These are phyloP conservation scores for Zoanthus solanderi DNA, from an alignment of 92 coral and sea anemone genomes.

Conservation along the genomic window DNA sequence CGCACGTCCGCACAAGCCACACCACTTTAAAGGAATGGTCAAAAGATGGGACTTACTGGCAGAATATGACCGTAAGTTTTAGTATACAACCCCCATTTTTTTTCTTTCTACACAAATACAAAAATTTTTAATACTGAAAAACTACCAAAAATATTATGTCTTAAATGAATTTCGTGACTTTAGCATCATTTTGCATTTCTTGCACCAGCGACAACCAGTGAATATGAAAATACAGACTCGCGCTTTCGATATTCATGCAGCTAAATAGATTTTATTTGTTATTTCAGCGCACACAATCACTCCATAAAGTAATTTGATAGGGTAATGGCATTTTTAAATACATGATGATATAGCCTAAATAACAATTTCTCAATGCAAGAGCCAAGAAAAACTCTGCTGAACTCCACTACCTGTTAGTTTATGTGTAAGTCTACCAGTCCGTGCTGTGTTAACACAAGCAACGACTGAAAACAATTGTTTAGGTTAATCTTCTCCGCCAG, in stretches of 20 bases:
- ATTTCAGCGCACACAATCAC: background rate
- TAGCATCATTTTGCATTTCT: background rate
- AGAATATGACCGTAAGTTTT: constrained; percentile 81
- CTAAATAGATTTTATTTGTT: background rate
- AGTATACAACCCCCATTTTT: background rate
- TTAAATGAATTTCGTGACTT: background rate
- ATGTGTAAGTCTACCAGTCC: constrained; percentile 31
- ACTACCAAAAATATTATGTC: background rate
- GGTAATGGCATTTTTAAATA: background rate
- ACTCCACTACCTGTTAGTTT: constrained; percentile 14
- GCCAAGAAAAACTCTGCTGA: background rate
- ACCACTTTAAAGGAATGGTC: constrained; percentile 51
- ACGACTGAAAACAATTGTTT: background rate
- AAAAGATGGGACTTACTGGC: constrained; percentile 88
- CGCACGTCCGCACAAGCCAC: constrained; percentile 47
- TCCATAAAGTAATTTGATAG: background rate
- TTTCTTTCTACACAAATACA: background rate
- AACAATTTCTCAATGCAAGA: background rate
- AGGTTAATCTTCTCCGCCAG: background rate
- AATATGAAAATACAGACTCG: background rate
- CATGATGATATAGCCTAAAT: background rate
- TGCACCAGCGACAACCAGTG: background rate
- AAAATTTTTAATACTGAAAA: background rate
- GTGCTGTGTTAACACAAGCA: background rate
- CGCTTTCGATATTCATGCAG: background rate